Base-by-base conservation (phyloP, 2,888 invertebrate species). In the Brachyptera risi region DNA sequence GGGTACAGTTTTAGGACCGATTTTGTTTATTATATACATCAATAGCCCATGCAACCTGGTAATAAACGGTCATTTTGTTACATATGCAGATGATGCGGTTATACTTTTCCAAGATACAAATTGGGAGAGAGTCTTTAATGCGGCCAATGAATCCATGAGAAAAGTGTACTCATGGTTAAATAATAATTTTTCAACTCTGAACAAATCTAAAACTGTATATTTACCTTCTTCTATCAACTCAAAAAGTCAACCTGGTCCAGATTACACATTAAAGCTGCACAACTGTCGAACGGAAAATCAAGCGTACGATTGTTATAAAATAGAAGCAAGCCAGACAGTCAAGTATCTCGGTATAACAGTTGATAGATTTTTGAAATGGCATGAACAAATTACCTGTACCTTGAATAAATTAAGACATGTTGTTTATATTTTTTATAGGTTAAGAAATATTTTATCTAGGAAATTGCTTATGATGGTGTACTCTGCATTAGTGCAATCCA, bases 301-400 rank as follows among this genome's bases (percentile, higher is more conserved):
- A 42, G 26, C 23, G 38, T 38, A 24, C 13, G 7, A 44, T 4
- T 1, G 17, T 57, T 13, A 27, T 11, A 7, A 38, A 57, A 15
- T 19, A 24, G 5, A 40, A 37, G 26, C 15, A 19, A 7, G 4
- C 19, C 4, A 58, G 27, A 38, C 26, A n/a, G n/a, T n/a, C n/a
- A n/a, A n/a, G n/a, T n/a, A n/a, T 27, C 9, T 58, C 4, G 49
- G 58, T 17, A 47, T 58, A 11, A 27, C 17, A n/a, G 26, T 58
- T 13, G 58, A 58, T 21, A 3, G 15, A 13, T 21, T 23, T 21
- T 23, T 47, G 15, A 47, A 47, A 13, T 58, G 58, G 58, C 23
- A 58, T 47, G 3, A 1, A 3, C 49, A 58, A 1, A 23, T 58
- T n/a, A 49, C 27, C 2, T n/a, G 40, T n/a, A 3, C 27, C 13